Evolutionary conservation across 2,113 vertebrate genomes (phyloP).

Genomic region (Pteruthius melanotis): DNA sequence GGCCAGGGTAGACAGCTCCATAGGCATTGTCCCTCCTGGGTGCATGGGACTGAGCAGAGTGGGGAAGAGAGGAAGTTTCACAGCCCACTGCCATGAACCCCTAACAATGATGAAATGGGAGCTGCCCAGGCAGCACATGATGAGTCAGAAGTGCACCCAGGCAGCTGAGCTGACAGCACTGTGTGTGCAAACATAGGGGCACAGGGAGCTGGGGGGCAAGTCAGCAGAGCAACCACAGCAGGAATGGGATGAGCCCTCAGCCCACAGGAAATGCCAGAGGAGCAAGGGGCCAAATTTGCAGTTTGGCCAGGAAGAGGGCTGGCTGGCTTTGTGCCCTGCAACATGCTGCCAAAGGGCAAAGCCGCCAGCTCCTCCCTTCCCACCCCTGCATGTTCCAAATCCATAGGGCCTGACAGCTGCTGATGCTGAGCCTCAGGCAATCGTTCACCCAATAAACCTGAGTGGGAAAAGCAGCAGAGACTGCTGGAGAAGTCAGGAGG

Average conservation of each 20-base stretch:
- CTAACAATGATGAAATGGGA: background rate
- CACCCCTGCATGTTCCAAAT: background rate
- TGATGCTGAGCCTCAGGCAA: fast-evolving
- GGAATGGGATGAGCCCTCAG: background rate
- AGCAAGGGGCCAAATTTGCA: background rate
- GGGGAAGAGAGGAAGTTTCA: background rate
- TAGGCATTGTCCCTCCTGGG: background rate
- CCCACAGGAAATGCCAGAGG: background rate
- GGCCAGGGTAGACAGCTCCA: background rate
- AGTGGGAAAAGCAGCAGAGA: background rate
- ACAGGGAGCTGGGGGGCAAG: background rate
- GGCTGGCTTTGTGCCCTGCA: background rate
- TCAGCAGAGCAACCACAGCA: background rate
- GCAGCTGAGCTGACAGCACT: background rate
- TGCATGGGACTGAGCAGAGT: fast-evolving
- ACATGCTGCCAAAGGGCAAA: background rate
- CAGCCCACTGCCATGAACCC: background rate
- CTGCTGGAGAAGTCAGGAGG: background rate
- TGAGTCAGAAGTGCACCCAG: background rate
- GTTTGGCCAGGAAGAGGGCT: background rate
- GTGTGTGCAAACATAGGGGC: background rate
- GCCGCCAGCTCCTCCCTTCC: background rate
- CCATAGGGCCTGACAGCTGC: background rate
- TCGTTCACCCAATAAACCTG: background rate
- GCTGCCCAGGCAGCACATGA: background rate